Evolutionary conservation across 2,797 vertebrate species (phyloP), one percentile per base, ranked within the genome.

Genomic region (Lepidocolaptes lacrymiger): DNA sequence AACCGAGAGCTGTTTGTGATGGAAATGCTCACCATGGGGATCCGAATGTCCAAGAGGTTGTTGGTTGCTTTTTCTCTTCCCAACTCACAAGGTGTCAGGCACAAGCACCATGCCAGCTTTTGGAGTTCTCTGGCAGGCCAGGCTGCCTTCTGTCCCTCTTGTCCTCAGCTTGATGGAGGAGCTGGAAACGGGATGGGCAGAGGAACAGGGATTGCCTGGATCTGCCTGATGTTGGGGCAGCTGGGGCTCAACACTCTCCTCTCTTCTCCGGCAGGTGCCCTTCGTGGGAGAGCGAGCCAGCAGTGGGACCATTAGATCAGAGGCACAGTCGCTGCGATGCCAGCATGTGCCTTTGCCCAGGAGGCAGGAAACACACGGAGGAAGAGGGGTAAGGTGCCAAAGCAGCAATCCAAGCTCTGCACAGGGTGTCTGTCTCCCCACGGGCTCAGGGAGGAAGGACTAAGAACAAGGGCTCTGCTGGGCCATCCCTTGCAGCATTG

Each of bases 171-270:
- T 32, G 26, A 41, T 3, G 0, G 0, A 66, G 21, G 12, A 23
- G 4, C 6, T 48, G 39, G 3, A 48, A 46, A 54, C 0, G 0
- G 14, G 12, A 8, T 12, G 12, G 9, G 18, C 14, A 41, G 13
- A 21, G 8, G 1, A 36, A 37, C 22, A 48, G 13, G 3, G 0
- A 24, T 9, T 64, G 22, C 22, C 3, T 0, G 8, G 2, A 32
- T 12, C 26, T 59, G 37, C 51, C 28, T 23, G 26, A 20, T 36
- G 15, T 11, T n/a, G 32, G 3, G 15, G 5, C 39, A 59, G 30
- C 30, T 23, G 58, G 43, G 12, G 7, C 28, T 58, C 46, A 66
- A 39, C 12, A 17, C 19, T 41, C 27, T 41, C 16, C 26, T 13
- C 14, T 73, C 16, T 66, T 64, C 58, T 48, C 22, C 0, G 3